These are phyloP conservation scores for Intellagama lesueurii DNA, from an alignment of 2,797 vertebrate genomes.

Conservation along the genomic window DNA sequence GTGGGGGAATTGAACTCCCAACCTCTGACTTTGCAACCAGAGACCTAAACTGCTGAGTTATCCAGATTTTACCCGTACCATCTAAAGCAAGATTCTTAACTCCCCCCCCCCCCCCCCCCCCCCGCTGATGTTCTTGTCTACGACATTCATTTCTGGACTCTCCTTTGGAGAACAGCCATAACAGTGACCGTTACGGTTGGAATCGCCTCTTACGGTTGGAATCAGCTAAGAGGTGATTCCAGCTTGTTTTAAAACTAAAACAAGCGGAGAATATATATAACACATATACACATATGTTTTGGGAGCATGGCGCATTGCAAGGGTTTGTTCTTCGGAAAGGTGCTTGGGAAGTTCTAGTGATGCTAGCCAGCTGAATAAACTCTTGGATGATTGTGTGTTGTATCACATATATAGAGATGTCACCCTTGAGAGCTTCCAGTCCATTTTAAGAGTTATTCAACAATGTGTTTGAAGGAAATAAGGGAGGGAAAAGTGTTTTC, in stretches of 20 bases:
- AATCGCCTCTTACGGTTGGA: too few species aligned
- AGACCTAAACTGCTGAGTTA: too few species aligned
- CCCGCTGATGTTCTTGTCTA: too few species aligned
- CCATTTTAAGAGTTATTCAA: not conserved
- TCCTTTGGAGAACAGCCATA: not conserved
- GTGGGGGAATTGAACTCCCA: too few species aligned
- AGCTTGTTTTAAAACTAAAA: not conserved
- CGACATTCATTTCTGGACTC: not conserved
- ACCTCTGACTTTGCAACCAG: too few species aligned
- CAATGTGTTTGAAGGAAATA: not conserved
- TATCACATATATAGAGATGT: not conserved
- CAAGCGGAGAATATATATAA: not conserved
- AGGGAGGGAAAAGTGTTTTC: not conserved
- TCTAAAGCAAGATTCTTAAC: not conserved
- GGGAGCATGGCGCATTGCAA: not conserved
- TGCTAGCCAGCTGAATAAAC: slow-evolving; percentile 30
- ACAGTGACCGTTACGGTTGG: not conserved
- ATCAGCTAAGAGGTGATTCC: too few species aligned
- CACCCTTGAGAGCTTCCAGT: slow-evolving; percentile 1
- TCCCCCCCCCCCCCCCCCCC: too few species aligned
- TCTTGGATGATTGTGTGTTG: not conserved
- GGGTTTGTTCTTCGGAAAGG: not conserved
- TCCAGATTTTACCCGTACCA: not conserved
- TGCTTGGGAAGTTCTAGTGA: not conserved
- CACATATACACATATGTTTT: not conserved